A percentile compares a stretch with the other conserved stretches of the same genome.
These are phyloP conservation scores for Hydrolagus colliei DNA, from an alignment of 2,797 vertebrate genomes.

Conservation along the genomic window DNA sequence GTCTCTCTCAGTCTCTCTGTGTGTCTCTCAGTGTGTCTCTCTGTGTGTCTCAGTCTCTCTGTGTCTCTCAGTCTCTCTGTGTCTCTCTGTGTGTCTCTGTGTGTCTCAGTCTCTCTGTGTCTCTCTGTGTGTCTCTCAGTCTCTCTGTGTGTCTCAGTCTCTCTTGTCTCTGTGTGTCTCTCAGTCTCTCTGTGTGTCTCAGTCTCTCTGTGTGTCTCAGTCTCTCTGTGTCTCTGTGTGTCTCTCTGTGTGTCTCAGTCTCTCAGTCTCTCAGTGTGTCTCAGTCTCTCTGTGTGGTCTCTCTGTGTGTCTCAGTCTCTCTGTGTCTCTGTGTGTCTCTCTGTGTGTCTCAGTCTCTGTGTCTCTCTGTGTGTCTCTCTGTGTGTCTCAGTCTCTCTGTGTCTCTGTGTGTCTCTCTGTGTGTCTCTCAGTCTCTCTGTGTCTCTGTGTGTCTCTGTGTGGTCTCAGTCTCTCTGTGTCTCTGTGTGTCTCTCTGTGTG, in stretches of 20 bases:
- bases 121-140: not conserved
- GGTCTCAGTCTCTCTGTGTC: not conserved
- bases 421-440: not conserved
- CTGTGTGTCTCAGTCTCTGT: not conserved
- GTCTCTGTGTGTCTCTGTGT: not conserved
- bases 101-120: not conserved
- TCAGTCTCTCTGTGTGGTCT: not conserved
- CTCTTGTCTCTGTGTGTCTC: not conserved
- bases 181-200: no score
- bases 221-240: conserved; percentile 5
- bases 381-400: not conserved
- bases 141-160: not conserved
- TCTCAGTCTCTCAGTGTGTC: no score
- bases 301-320: not conserved
- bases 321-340: not conserved
- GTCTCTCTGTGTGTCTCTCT: not conserved
- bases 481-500: not conserved
- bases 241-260: not conserved
- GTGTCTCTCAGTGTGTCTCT: not conserved
- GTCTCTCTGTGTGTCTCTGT: not conserved
- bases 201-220: not conserved
- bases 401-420: not conserved
- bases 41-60: conserved; percentile 2
- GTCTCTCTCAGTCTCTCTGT: not conserved
- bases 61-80: conserved; percentile 7